Conservation (phyloP, 1,140 invertebrate genomes). For the Solenopsis fugax region DNA sequence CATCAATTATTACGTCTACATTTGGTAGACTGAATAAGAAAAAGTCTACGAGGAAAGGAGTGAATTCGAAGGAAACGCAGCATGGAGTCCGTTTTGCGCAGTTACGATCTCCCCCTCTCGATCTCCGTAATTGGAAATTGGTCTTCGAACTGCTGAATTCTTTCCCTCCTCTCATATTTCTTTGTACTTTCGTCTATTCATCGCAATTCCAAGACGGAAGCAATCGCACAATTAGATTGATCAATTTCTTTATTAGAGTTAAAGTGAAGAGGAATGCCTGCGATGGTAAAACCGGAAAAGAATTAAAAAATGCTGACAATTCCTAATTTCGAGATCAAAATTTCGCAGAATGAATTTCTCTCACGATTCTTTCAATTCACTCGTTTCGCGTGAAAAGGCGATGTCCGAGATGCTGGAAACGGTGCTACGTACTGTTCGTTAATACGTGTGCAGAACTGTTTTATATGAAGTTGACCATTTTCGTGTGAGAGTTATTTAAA, state of each 20-base stretch:
- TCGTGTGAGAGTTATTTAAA: neutral
- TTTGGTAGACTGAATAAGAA: neutral
- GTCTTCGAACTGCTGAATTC: neutral
- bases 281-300: neutral
- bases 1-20: slow-evolving; percentile 2
- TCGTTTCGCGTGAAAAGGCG: slow-evolving; percentile 20
- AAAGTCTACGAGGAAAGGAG: neutral
- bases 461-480: slow-evolving; percentile 1
- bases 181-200: neutral
- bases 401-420: slow-evolving; percentile 52
- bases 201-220: neutral
- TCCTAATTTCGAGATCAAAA: neutral
- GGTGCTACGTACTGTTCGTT: slow-evolving; percentile 26
- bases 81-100: neutral
- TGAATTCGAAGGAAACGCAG: neutral
- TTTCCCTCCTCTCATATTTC: neutral
- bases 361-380: neutral
- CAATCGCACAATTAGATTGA: neutral
- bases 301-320: neutral
- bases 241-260: neutral
- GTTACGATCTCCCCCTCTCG: neutral
- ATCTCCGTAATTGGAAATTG: neutral
- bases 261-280: neutral
- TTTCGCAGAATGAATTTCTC: neutral
- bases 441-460: slow-evolving; percentile 7